These are phyloP conservation scores for Anser brachyrhynchus DNA, from an alignment of 2,113 vertebrate species.

Conservation along the genomic window DNA sequence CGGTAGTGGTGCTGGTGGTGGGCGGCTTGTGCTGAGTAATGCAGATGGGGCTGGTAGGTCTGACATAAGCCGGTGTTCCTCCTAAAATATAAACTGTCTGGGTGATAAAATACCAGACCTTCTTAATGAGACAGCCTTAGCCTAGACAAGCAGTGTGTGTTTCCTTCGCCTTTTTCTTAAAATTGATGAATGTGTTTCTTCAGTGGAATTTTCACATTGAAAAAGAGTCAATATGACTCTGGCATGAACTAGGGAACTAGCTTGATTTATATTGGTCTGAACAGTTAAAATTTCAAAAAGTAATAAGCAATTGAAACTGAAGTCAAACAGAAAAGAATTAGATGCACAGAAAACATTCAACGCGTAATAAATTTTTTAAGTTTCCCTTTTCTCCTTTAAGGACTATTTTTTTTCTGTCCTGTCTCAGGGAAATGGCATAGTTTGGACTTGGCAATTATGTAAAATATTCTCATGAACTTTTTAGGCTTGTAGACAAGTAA, in stretches of 20 bases:
- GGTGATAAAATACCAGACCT: not conserved
- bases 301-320: not conserved
- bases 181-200: not conserved
- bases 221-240: not conserved
- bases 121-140: not conserved
- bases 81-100: not conserved
- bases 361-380: not conserved
- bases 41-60: not conserved
- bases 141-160: not conserved
- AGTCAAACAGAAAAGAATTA: not conserved
- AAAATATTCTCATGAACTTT: not conserved
- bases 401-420: not conserved
- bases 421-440: not conserved
- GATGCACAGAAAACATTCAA: not conserved
- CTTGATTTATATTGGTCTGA: not conserved
- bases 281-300: not conserved
- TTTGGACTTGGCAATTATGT: not conserved
- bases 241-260: not conserved
- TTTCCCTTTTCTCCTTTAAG: not conserved
- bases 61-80: not conserved
- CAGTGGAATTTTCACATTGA: not conserved
- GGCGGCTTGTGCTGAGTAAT: not conserved
- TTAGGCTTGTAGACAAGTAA: not conserved
- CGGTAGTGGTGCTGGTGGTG: not conserved
- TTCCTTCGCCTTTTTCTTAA: not conserved